Conservation (phyloP, 2,113 vertebrate species). For the Tamias sibiricus region DNA sequence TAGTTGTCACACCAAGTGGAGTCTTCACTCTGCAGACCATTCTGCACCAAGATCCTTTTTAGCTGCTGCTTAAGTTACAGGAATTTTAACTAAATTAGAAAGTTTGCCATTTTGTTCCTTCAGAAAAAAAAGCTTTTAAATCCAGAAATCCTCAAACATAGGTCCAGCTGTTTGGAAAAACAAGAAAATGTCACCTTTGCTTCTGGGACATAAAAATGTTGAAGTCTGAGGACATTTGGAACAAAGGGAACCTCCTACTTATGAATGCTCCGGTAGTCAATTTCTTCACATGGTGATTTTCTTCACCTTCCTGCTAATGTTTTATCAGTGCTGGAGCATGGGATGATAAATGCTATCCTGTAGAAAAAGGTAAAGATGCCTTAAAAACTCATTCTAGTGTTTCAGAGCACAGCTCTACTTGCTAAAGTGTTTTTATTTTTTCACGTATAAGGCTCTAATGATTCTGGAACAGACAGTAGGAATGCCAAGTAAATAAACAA, state of each 20-base stretch:
- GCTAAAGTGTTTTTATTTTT: slow-evolving; percentile 54
- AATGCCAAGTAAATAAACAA: slow-evolving; percentile 73
- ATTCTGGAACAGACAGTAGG: slow-evolving; percentile 61
- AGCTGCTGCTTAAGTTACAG: slow-evolving; percentile 73
- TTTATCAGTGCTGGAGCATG: slow-evolving; percentile 3
- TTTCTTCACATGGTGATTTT: slow-evolving; percentile 39
- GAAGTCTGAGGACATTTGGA: slow-evolving; percentile 16
- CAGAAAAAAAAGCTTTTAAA: slow-evolving; percentile 61
- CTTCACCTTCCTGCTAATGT: slow-evolving; percentile 38
- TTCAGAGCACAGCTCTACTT: slow-evolving; percentile 36
- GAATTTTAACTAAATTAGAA: slow-evolving; percentile 80
- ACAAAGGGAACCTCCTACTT: slow-evolving; percentile 62
- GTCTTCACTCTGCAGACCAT: slow-evolving; percentile 55
- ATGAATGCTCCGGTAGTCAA: slow-evolving; percentile 42
- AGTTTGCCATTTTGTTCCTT: slow-evolving; percentile 75
- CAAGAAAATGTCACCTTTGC: slow-evolving; percentile 1
- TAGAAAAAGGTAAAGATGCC: slow-evolving; percentile 54
- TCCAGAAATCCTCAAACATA: slow-evolving; percentile 50
- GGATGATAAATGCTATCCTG: slow-evolving; percentile 41
- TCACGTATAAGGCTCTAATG: slow-evolving; percentile 32
- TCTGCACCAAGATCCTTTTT: slow-evolving; percentile 67
- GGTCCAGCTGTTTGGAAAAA: slow-evolving; percentile 60
- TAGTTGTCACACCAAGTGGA: slow-evolving; percentile 64
- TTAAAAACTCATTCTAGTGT: slow-evolving; percentile 33
- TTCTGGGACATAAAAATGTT: slow-evolving; percentile 43